Evolutionary conservation across 1,140 invertebrate species (phyloP).

Genomic region (Diachasma alloeum): DNA sequence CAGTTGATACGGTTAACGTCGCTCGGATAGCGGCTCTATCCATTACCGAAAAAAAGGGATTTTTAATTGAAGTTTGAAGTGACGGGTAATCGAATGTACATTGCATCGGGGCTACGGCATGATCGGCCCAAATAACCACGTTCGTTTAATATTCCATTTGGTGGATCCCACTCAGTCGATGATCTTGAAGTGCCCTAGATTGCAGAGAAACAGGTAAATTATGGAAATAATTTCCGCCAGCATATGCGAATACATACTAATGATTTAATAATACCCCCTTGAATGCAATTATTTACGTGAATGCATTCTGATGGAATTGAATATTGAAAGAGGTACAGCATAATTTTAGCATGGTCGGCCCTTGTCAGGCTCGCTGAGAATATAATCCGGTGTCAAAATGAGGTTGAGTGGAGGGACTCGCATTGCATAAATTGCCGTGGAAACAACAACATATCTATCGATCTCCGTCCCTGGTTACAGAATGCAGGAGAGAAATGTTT

Average conservation of each 20-base stretch:
- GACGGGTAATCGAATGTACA: background rate
- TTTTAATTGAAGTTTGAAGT: background rate
- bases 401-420: background rate
- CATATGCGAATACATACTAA: slow-evolving; percentile 27
- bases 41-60: too few relatives aligned
- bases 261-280: slow-evolving; percentile 47
- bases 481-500: background rate
- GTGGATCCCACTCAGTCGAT: background rate
- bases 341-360: background rate
- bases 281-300: slow-evolving; percentile 56
- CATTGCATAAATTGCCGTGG: slow-evolving; percentile 48
- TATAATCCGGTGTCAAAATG: slow-evolving; percentile 24
- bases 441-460: slow-evolving; percentile 58
- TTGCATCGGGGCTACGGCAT: background rate
- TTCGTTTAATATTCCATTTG: background rate
- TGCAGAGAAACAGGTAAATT: background rate
- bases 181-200: background rate
- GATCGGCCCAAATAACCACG: background rate
- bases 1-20: background rate
- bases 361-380: slow-evolving; percentile 26
- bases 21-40: too few relatives aligned
- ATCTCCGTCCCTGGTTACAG: background rate
- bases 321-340: background rate
- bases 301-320: slow-evolving; percentile 46
- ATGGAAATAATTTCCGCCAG: background rate